A percentile compares a stretch with the other conserved stretches of the same genome.
Evolutionary conservation across 2,797 vertebrate genomes (phyloP).

Genomic region (Nannoperca obscura): DNA sequence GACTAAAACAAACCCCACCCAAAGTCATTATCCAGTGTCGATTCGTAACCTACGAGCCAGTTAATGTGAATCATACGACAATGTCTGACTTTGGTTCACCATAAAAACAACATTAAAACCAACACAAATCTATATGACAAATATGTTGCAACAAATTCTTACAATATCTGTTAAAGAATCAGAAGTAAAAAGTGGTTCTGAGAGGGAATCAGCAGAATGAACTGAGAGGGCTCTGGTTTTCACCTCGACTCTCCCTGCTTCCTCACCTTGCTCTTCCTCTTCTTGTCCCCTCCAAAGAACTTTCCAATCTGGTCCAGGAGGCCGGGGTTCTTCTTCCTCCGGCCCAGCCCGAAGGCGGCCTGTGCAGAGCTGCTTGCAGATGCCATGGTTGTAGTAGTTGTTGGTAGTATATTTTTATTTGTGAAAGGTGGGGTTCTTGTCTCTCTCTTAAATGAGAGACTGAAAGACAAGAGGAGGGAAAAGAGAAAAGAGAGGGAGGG

Average conservation of each 20-base stretch:
- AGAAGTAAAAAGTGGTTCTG: constrained; percentile 56
- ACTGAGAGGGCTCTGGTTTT: constrained; percentile 39
- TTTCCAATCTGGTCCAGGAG: constrained; percentile 97
- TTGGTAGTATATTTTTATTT: constrained; percentile 53
- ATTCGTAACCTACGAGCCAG: constrained; percentile 26
- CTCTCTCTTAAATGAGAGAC: constrained; percentile 71
- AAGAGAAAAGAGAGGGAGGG: constrained; percentile 58
- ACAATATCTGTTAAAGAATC: constrained; percentile 34
- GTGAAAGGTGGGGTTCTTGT: constrained; percentile 58
- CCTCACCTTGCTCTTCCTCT: constrained; percentile 99
- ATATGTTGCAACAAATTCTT: constrained; percentile 38
- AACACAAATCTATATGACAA: constrained; percentile 43
- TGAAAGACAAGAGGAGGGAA: constrained; percentile 54
- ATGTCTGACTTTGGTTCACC: constrained; percentile 59
- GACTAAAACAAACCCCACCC: constrained; percentile 57
- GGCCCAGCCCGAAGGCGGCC: constrained; percentile 85
- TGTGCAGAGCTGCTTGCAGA: constrained; percentile 94
- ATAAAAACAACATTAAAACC: constrained; percentile 55
- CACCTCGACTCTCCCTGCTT: constrained; percentile 71
- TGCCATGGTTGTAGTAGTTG: constrained; percentile 88
- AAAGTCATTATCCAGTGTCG: constrained; percentile 59
- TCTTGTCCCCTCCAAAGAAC: constrained; percentile 97
- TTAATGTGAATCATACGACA: constrained; percentile 40
- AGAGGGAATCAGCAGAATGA: constrained; percentile 48
- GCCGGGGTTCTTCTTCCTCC: constrained; percentile 92